A percentile compares a stretch with the other conserved stretches of the same genome.
Evolutionary conservation across 2,113 vertebrate species (phyloP).

Genomic region (Lamprologus tigripictilis): DNA sequence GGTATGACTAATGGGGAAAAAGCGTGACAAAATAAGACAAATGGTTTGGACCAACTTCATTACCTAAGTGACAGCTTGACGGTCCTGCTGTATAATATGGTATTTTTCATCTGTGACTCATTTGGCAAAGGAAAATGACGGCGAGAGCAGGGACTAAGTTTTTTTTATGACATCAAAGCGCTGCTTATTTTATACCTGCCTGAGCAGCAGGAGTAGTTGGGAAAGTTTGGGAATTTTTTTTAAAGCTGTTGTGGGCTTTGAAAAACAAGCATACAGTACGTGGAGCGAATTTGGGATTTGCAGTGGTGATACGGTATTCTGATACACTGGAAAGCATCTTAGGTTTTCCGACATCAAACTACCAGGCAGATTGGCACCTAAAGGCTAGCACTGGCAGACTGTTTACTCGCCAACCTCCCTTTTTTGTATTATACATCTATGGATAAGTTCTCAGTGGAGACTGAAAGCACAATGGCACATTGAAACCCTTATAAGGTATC

Average conservation of each 20-base stretch:
- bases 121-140: constrained; percentile 60
- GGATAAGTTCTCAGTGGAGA: constrained; percentile 32
- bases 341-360: constrained; percentile 44
- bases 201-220: constrained; percentile 22
- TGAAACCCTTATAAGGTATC: constrained; percentile 14
- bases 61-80: constrained; percentile 74
- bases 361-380: constrained; percentile 52
- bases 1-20: constrained; percentile 74
- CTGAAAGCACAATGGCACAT: constrained; percentile 24
- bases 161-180: constrained; percentile 52
- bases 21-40: constrained; percentile 78
- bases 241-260: constrained; percentile 33
- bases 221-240: constrained; percentile 41
- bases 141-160: constrained; percentile 34
- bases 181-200: constrained; percentile 46
- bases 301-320: constrained; percentile 35
- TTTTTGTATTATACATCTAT: constrained; percentile 59
- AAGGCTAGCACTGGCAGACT: constrained; percentile 41
- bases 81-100: constrained; percentile 67
- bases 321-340: constrained; percentile 38
- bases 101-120: constrained; percentile 74
- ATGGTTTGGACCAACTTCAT: constrained; percentile 77
- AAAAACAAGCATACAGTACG: constrained; percentile 28
- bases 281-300: constrained; percentile 30
- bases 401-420: constrained; percentile 50